Evolutionary conservation across 2,797 vertebrate genomes (phyloP), one percentile per base, ranked within the genome.

Genomic region (Gymnocypris eckloni): DNA sequence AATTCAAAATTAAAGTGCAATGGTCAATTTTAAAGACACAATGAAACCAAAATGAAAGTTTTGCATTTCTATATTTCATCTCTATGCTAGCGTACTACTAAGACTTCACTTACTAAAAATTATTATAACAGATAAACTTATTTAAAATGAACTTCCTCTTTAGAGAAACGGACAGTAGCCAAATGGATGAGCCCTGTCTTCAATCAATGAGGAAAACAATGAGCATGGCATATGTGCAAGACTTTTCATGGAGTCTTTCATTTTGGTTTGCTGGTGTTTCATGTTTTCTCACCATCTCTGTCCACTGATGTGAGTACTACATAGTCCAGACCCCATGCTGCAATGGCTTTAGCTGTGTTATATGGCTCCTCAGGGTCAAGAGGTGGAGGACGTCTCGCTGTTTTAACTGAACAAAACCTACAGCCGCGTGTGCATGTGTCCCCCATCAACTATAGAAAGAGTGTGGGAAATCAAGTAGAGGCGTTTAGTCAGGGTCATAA

Each of bases 351-450:
- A 52, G 98, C 97, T 0, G 97, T 99, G 83, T 97, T 98, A 90
- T 94, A 93, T 0, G 98, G 98, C 92, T 99, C 98, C 0, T 93
- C 84, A 0, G 96, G 95, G 88, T 99, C 98, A 86, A 97, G 92
- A 0, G 97, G 95, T 50, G 97, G 96, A 0, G 98, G 98, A 10
- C 61, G 94, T 76, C 93, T 97, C 6, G 97, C 96, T 0, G 98
- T 99, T 92, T 99, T 99, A 3, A 99, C 95, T 0, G 98, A 99
- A 89, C 98, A 99, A 91, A 99, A 99, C 79, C 97, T 95, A 93
- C 98, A 99, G 10, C 98, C 98, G 85, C 98, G 97, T 12, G 98
- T 99, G 89, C 98, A 99, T 0, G 98, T 99, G 91, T 99, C 98
- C 13, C 98, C 98, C 98, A 99, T 98, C 89, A 99, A 91, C 98